phyloP scores from a whole-genome alignment of 1,140 invertebrate genomes.

The Cotesia vestalis region DNA sequence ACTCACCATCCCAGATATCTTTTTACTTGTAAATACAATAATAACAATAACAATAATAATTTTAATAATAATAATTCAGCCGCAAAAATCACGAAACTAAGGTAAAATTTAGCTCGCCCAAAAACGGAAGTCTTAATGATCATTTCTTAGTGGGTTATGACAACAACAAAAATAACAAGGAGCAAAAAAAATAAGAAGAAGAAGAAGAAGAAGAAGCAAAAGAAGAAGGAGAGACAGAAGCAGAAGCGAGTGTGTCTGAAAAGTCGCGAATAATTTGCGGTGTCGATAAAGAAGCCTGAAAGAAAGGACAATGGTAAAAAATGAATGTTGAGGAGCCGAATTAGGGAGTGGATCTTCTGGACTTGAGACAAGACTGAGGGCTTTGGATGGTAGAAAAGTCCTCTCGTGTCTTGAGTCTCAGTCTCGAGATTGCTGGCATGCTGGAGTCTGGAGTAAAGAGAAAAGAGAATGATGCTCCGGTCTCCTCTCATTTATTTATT shows the following conservation, averaged over 20 bases:
- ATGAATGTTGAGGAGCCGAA: slow-evolving; percentile 1
- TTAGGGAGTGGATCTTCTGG: background rate
- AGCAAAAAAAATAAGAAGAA: background rate
- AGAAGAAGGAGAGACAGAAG: background rate
- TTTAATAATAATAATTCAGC: no score
- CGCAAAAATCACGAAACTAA: no score
- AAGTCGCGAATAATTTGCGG: slow-evolving; percentile 22
- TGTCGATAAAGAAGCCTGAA: slow-evolving; percentile 4
- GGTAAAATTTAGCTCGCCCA: background rate
- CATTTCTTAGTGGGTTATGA: background rate
- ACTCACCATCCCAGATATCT: no score
- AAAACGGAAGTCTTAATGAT: slow-evolving; percentile 3
- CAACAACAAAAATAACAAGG: background rate
- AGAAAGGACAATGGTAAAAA: slow-evolving; percentile 23
- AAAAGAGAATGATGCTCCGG: no score
- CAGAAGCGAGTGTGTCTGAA: background rate
- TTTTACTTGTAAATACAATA: no score
- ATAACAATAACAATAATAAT: no score
- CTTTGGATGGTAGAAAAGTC: background rate
- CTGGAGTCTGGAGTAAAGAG: background rate
- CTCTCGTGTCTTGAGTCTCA: slow-evolving; percentile 3
- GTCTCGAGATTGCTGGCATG: slow-evolving; percentile 1
- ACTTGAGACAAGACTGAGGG: background rate
- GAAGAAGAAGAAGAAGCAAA: background rate
- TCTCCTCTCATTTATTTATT: no score